Base-by-base conservation (phyloP, 2,113 vertebrate species). In the Pollachius pollachius region DNA sequence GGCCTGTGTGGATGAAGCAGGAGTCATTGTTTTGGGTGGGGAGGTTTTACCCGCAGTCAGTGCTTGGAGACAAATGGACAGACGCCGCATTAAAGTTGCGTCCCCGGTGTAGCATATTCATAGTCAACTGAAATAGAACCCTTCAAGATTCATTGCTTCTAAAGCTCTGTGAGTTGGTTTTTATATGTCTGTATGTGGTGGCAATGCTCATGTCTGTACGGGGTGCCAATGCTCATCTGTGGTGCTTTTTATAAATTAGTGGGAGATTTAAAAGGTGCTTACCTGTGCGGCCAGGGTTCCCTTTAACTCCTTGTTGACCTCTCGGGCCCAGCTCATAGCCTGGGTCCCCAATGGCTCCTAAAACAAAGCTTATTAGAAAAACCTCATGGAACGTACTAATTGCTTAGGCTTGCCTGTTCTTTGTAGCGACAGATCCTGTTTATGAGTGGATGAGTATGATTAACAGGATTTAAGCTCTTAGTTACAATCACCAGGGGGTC, bases 401-500 rank as follows among this genome's bases (percentile, higher is more conserved):
- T 72, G 74, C 12, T 65, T 7, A 3, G 23, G 34, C 23, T 71
- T 17, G 48, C 61, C 30, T 62, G 60, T 15, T 83, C 48, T 70
- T 68, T 65, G 17, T 66, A 4, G 25, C 71, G 71, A 82, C 70
- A 79, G 59, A 78, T 67, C 41, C 71, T 69, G 34, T 66, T 72
- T 76, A 41, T 77, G 70, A 75, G 34, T 15, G 12, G 16, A 65
- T 63, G 57, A 80, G 69, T 56, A 68, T 30, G 64, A 62, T 65
- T 48, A 41, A 64, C 18, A 65, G 30, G 6, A 64, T 15, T 12
- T 71, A 66, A 75, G 79, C 19, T 58, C 16, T 56, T 60, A 41
- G 8, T 17, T 65, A 2, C 59, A 73, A 83, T 89, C 87, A 91
- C 95, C 95, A 12, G 56, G 83, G 15, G 73, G 78, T 27, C 95